Evolutionary conservation across 2,888 invertebrate species (phyloP).

Genomic region (Amphipyra berbera): DNA sequence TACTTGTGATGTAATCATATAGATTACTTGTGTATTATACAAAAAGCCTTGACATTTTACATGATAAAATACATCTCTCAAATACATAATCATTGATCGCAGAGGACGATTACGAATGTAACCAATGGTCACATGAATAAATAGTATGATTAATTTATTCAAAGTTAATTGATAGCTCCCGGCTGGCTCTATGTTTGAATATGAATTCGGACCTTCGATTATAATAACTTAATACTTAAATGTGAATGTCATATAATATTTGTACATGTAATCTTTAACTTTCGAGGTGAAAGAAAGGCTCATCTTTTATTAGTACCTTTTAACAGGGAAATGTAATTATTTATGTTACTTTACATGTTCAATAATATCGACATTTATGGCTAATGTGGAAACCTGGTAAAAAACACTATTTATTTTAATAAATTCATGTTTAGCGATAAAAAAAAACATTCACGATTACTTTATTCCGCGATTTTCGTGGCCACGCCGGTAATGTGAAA

Average conservation of each 20-base stretch:
- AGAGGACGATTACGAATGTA: slow-evolving; percentile 41
- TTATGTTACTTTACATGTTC: no score
- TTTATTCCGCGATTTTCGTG: neutral
- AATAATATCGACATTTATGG: no score
- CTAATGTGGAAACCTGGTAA: no score
- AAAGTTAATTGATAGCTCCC: slow-evolving; percentile 50
- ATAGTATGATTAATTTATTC: slow-evolving; percentile 31
- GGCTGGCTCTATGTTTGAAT: slow-evolving; percentile 26
- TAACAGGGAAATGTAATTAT: no score
- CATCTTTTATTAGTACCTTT: no score
- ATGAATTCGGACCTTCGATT: slow-evolving; percentile 39
- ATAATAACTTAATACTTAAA: slow-evolving; percentile 15
- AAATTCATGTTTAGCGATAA: no score
- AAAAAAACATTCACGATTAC: no score
- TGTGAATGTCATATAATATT: slow-evolving; percentile 22
- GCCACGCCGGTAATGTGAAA: slow-evolving; percentile 26
- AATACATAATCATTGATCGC: slow-evolving; percentile 35
- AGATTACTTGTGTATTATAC: no score
- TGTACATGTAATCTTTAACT: neutral
- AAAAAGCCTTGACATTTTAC: slow-evolving; percentile 60
- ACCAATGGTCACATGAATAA: slow-evolving; percentile 36
- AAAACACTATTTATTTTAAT: no score
- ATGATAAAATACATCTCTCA: slow-evolving; percentile 41
- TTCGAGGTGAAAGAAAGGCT: neutral
- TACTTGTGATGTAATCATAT: neutral